Percentiles rank a stretch among this genome's conserved stretches.
These are phyloP conservation scores for Epiperipatus broadwayi DNA, from an alignment of 2,888 invertebrate genomes.

Conservation along the genomic window DNA sequence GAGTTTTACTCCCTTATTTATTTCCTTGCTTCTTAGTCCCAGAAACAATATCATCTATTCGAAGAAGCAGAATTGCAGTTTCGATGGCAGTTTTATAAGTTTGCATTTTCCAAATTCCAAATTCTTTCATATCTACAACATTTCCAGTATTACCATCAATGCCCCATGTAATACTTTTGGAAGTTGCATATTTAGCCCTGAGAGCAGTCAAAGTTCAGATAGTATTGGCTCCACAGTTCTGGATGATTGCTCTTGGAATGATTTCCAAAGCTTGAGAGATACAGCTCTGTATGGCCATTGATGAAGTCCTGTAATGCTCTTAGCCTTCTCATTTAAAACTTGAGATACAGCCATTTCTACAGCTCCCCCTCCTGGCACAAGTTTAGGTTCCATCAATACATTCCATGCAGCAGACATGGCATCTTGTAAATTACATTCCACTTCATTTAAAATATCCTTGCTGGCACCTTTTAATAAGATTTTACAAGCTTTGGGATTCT, in stretches of 20 bases:
- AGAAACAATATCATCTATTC: slow-evolving; percentile 97
- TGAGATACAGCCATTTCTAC: slow-evolving; percentile 89
- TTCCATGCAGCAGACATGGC: slow-evolving; percentile 91
- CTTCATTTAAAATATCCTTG: slow-evolving; percentile 90
- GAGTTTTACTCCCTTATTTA: slow-evolving; percentile 37
- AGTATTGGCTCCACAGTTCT: slow-evolving; percentile 95
- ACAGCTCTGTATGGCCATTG: slow-evolving; percentile 91
- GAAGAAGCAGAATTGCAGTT: slow-evolving; percentile 77
- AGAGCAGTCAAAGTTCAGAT: slow-evolving; percentile 85
- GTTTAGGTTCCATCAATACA: slow-evolving; percentile 54
- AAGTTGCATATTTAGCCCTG: slow-evolving; percentile 65
- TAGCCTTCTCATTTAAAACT: slow-evolving; percentile 54
- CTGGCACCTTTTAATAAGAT: slow-evolving; percentile 87
- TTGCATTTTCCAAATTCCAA: slow-evolving; percentile 88
- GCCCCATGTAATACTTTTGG: slow-evolving; percentile 49
- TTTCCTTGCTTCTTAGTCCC: slow-evolving; percentile 62
- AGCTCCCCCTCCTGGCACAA: slow-evolving; percentile 89
- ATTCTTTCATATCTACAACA: slow-evolving; percentile 70
- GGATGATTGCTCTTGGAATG: slow-evolving; percentile 85
- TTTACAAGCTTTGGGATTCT: slow-evolving; percentile 94
- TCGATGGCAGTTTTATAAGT: slow-evolving; percentile 46
- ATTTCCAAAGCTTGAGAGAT: slow-evolving; percentile 84
- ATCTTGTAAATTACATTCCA: slow-evolving; percentile 85
- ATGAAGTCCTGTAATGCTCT: slow-evolving; percentile 45
- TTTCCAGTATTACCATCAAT: slow-evolving; percentile 86